phyloP scores from a whole-genome alignment of 2,113 vertebrate genomes.

The Microcebus lehilahytsara region DNA sequence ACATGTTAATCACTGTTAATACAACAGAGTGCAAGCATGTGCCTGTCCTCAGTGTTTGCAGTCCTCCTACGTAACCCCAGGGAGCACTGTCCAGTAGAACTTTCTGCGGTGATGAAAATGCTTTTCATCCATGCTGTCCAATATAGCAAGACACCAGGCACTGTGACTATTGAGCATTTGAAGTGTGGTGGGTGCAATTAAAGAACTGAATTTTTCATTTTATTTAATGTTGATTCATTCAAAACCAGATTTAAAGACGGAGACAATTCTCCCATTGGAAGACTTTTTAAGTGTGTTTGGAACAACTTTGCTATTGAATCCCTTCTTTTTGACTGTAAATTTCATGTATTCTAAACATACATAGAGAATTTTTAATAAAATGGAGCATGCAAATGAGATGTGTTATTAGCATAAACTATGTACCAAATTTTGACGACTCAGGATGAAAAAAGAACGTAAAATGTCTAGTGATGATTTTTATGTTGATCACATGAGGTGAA shows the following conservation, averaged over 20 bases:
- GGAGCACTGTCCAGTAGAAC: neutral
- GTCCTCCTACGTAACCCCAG: neutral
- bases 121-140: neutral
- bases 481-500: neutral
- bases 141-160: neutral
- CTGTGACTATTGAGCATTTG: fast-evolving
- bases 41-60: neutral
- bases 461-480: neutral
- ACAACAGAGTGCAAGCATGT: neutral
- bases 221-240: neutral
- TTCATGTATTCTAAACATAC: neutral
- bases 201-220: neutral
- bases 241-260: neutral
- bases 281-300: neutral
- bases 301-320: neutral
- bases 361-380: neutral
- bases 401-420: neutral
- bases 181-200: neutral
- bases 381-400: neutral
- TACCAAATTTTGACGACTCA: neutral
- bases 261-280: neutral
- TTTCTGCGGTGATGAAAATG: neutral
- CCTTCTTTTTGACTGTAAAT: neutral
- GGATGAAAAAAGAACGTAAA: neutral
- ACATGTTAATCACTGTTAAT: neutral